phyloP scores from a whole-genome alignment of 1,140 invertebrate species.

The Hyphantria cunea region DNA sequence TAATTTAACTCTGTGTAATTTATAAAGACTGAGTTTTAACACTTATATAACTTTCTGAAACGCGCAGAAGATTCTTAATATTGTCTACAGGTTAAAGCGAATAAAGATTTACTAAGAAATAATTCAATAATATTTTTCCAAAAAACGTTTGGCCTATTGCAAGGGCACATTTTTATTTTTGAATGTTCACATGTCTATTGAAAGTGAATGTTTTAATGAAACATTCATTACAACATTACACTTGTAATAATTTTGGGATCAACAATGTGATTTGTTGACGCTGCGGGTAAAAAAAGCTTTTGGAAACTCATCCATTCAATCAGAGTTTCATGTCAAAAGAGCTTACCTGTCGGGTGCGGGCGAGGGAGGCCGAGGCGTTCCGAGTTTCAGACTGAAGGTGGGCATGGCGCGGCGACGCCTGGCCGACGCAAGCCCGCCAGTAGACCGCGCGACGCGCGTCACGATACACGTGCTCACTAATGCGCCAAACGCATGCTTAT shows the following conservation, averaged over 20 bases:
- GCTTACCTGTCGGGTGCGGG: conserved; percentile 57
- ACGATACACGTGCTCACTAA: conserved; percentile 31
- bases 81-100: too few species aligned
- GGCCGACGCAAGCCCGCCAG: conserved; percentile 39
- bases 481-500: conserved; percentile 28
- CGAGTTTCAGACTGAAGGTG: conserved; percentile 36
- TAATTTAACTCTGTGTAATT: too few species aligned
- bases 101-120: too few species aligned
- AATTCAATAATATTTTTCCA: too few species aligned
- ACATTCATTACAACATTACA: too few species aligned
- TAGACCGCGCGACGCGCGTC: conserved; percentile 57
- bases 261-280: conserved; percentile 21
- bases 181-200: too few species aligned
- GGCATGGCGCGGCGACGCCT: conserved; percentile 40
- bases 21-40: too few species aligned
- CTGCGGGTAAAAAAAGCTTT: conserved; percentile 15
- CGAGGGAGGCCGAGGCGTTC: conserved; percentile 45
- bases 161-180: too few species aligned
- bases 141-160: too few species aligned
- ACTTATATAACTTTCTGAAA: too few species aligned
- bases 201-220: too few species aligned
- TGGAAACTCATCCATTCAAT: conserved; percentile 32
- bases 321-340: conserved; percentile 35
- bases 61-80: too few species aligned
- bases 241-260: conserved; percentile 11